A percentile compares a stretch with the other conserved stretches of the same genome.
Evolutionary conservation across 2,888 invertebrate species (phyloP).

Genomic region (Idaea biselata): DNA sequence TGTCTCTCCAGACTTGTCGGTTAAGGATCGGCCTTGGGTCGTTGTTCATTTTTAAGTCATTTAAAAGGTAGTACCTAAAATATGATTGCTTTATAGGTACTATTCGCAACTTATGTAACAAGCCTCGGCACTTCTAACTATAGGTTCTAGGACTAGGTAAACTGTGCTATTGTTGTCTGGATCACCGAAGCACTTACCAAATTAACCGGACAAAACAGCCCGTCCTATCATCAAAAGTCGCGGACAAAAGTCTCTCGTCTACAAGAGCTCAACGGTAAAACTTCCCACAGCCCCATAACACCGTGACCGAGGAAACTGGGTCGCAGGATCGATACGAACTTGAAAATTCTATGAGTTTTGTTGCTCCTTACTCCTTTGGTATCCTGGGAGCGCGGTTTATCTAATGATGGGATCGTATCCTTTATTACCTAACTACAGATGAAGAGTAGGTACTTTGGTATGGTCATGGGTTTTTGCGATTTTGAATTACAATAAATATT

Average conservation of each 20-base stretch:
- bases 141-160: too few relatives aligned
- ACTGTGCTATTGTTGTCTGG: too few relatives aligned
- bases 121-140: too few relatives aligned
- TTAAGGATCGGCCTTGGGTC: too few relatives aligned
- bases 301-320: slow-evolving; percentile 25
- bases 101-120: too few relatives aligned
- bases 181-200: too few relatives aligned
- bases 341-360: neutral
- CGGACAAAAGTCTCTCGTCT: neutral
- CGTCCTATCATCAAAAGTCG: neutral
- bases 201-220: neutral
- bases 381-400: neutral
- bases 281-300: neutral
- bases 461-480: neutral
- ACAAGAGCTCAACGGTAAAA: neutral
- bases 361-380: slow-evolving; percentile 19
- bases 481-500: neutral
- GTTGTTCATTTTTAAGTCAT: too few relatives aligned
- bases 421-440: neutral
- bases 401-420: neutral
- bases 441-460: neutral
- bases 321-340: slow-evolving; percentile 29
- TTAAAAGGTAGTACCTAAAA: too few relatives aligned
- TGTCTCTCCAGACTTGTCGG: too few relatives aligned
- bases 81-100: too few relatives aligned